A percentile compares a stretch with the other conserved stretches of the same genome.
These are phyloP conservation scores for Drosophila malerkotliana DNA, from an alignment of 1,140 invertebrate species.

Conservation along the genomic window DNA sequence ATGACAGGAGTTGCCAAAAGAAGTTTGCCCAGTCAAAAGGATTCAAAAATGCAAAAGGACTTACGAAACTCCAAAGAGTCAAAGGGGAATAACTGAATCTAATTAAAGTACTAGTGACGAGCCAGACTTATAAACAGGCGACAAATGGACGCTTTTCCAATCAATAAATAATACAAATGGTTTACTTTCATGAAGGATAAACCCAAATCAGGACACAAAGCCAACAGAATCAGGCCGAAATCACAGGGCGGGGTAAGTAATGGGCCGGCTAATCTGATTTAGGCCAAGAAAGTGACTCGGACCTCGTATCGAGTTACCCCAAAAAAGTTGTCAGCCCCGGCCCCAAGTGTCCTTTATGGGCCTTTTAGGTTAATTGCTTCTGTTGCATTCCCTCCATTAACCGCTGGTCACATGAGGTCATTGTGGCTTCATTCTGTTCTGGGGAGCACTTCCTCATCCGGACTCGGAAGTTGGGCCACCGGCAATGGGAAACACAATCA, in stretches of 20 bases:
- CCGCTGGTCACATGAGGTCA: slow-evolving; percentile 67
- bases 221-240: slow-evolving; percentile 29
- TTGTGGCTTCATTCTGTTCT: slow-evolving; percentile 46
- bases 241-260: slow-evolving; percentile 37
- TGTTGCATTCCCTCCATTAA: slow-evolving; percentile 46
- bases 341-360: slow-evolving; percentile 48
- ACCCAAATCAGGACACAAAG: slow-evolving; percentile 22
- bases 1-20: slow-evolving; percentile 17
- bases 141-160: background rate
- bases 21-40: background rate
- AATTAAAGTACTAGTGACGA: background rate
- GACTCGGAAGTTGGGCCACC: background rate
- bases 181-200: background rate
- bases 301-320: slow-evolving; percentile 58
- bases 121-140: background rate
- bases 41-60: slow-evolving; percentile 1
- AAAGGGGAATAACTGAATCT: background rate
- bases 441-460: slow-evolving; percentile 33
- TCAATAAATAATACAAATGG: background rate
- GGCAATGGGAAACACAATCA: slow-evolving; percentile 37
- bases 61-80: background rate
- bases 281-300: slow-evolving; percentile 6
- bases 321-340: background rate
- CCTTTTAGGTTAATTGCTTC: slow-evolving; percentile 78
- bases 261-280: slow-evolving; percentile 38